Evolutionary conservation across 2,888 invertebrate species (phyloP).

Genomic region (Amblyjoppa fuscipennis): DNA sequence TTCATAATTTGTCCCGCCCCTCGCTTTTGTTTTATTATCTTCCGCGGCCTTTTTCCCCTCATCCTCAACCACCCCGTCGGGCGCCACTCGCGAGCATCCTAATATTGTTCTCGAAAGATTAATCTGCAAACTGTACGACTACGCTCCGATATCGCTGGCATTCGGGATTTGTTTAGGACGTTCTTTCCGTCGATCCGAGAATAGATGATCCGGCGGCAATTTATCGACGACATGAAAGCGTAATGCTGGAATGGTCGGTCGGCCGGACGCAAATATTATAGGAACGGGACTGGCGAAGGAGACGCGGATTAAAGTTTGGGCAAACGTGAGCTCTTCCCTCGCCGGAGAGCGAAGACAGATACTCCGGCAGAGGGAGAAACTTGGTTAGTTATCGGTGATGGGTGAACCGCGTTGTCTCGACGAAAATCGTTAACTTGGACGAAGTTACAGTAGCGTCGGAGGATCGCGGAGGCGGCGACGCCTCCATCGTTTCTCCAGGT

Average conservation of each 20-base stretch:
- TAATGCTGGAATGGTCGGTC: neutral
- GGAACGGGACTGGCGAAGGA: conserved; percentile 21
- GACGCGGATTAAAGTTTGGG: conserved; percentile 12
- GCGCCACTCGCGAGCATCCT: conserved; percentile 66
- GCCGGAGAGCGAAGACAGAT: conserved; percentile 54
- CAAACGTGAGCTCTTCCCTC: conserved; percentile 15
- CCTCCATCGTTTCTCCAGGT: conserved; percentile 57
- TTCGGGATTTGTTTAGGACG: neutral
- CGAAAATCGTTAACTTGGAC: conserved; percentile 77
- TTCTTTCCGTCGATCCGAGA: neutral
- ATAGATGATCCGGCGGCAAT: neutral
- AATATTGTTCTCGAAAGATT: conserved; percentile 62
- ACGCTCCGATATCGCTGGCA: neutral
- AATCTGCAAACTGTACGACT: conserved; percentile 68
- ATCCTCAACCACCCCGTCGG: conserved; percentile 47
- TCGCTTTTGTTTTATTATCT: conserved; percentile 10
- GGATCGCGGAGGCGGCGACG: conserved; percentile 2
- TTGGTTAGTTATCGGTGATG: conserved; percentile 78
- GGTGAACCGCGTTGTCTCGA: conserved; percentile 72
- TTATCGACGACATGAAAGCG: conserved; percentile 1
- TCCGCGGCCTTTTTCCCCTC: conserved; percentile 27
- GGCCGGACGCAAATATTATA: conserved; percentile 5
- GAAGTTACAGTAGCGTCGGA: conserved; percentile 55
- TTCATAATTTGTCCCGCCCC: conserved; percentile 23
- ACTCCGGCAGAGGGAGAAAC: conserved; percentile 67